phyloP scores from a whole-genome alignment of 2,113 vertebrate species.

The Aphyosemion australe region DNA sequence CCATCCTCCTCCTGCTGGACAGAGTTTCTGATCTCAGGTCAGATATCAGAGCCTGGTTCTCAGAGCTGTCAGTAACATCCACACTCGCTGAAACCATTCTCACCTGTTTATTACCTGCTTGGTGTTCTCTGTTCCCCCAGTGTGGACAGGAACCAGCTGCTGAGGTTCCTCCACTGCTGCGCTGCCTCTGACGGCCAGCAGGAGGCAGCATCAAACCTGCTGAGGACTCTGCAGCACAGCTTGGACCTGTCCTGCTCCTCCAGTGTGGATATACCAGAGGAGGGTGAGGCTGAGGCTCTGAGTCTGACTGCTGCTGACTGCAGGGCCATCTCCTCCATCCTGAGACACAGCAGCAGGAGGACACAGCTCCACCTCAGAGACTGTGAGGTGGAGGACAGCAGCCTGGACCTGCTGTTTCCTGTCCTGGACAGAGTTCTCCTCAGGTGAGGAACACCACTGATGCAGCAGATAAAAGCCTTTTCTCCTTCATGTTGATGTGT shows the following conservation, averaged over 20 bases:
- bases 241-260: conserved; percentile 43
- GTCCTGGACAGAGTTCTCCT: conserved; percentile 21
- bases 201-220: conserved; percentile 12
- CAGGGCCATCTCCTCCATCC: conserved; percentile 20
- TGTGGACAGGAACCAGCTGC: conserved; percentile 40
- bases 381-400: conserved; percentile 34
- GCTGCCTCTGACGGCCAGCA: conserved; percentile 21
- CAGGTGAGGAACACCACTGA: conserved; percentile 6
- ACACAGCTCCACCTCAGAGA: conserved; percentile 26
- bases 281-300: conserved; percentile 10
- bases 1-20: conserved; percentile 10
- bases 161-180: conserved; percentile 38
- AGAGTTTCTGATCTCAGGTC: conserved; percentile 37
- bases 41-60: not conserved
- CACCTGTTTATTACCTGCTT: not conserved
- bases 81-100: no score
- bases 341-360: conserved; percentile 13
- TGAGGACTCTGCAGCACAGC: conserved; percentile 29
- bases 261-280: conserved; percentile 1
- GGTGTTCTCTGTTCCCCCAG: not conserved
- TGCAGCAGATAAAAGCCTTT: not conserved
- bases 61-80: not conserved
- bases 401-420: conserved; percentile 42
- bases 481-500: not conserved
- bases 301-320: conserved; percentile 24